Conservation (phyloP, 2,113 vertebrate genomes). For the Phaethornis superciliosus region DNA sequence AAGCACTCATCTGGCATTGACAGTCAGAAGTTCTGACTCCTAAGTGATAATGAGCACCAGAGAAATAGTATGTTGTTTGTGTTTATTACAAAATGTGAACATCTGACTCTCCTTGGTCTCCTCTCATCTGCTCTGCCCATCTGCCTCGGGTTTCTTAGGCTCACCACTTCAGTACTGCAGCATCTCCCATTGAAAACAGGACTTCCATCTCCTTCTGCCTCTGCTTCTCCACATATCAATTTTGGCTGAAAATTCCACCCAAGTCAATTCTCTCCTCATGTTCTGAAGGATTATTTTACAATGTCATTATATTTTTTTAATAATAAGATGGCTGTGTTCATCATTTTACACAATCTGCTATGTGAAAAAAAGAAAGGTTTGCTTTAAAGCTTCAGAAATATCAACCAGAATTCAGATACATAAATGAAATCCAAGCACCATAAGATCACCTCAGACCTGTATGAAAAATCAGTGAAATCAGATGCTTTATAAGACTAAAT, state of each 20-base stretch:
- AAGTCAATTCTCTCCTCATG: neutral
- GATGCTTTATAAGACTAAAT: neutral
- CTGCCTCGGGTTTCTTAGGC: neutral
- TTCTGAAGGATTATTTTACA: neutral
- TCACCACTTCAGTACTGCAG: neutral
- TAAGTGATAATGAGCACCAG: neutral
- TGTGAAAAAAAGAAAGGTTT: neutral
- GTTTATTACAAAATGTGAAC: neutral
- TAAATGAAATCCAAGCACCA: neutral
- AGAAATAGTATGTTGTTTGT: neutral
- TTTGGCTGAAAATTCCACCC: neutral
- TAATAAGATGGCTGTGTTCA: neutral
- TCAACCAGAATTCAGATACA: neutral
- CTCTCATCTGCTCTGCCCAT: slow-evolving; percentile 18
- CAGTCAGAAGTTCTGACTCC: neutral
- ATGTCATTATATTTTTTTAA: neutral
- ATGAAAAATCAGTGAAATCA: neutral
- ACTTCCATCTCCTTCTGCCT: neutral
- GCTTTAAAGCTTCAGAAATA: neutral
- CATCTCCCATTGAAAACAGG: neutral
- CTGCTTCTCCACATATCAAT: neutral
- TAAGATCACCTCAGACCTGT: neutral
- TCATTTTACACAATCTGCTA: neutral
- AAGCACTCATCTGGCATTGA: neutral
- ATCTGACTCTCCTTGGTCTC: neutral